Base-by-base conservation (phyloP, 2,888 invertebrate species). In the Marasmarcha lunaedactyla region DNA sequence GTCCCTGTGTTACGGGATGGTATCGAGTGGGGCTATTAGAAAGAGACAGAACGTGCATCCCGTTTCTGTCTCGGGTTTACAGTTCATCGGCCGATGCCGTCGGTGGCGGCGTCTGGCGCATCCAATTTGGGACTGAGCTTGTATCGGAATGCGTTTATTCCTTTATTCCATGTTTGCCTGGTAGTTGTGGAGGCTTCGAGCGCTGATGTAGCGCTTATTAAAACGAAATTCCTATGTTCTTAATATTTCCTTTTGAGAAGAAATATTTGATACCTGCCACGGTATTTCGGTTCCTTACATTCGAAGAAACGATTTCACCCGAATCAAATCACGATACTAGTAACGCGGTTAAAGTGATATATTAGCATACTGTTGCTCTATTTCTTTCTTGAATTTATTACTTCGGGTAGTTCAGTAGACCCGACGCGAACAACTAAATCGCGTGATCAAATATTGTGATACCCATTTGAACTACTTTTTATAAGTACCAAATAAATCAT, bases 121-220 rank as follows among this genome's bases (percentile, higher is more conserved):
- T 67, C 66, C 59, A 63, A 7, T 30, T 53, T 52, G 39, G 42
- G 44, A 40, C 33, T 41, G 57, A 54, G 20, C 55, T 63, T 64
- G 61, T 63, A 62, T 59, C 7, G 20, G 20, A 20, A 20, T 20
- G 20, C 20, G 52, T 78, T 71, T 55, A 50, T 46, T 60, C 64
- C n/a, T 36, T 20, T 10, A 33, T 14, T 40, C 57, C 53, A 34
- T 78, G 64, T 33, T 41, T 42, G 46, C 78, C 79, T 81, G 54
- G 79, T 81, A 70, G 48, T 56, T 65, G 64, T 66, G 68, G 71
- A 74, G 69, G 68, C 56, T 70, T 68, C 62, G 62, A 65, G 61
- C 62, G 59, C 59, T 62, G 60, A 59, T 58, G 62, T 57, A 57
- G 52, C 52, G 51, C 46, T 42, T 43, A 20, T 20, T 20, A 7